These are phyloP conservation scores for Thermophis baileyi DNA, from an alignment of 2,113 vertebrate genomes.

Conservation along the genomic window DNA sequence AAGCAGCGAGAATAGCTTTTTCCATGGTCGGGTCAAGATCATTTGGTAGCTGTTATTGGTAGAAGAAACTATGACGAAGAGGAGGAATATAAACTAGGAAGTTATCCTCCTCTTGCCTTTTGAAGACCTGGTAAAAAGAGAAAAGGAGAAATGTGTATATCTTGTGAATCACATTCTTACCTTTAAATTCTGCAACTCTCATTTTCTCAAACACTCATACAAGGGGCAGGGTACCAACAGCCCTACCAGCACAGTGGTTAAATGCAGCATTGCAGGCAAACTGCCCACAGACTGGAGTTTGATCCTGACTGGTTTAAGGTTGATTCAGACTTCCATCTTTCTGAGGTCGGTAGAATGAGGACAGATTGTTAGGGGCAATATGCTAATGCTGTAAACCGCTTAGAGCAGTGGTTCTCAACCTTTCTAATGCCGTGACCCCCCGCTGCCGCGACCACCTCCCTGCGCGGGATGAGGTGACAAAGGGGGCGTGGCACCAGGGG, in stretches of 20 bases:
- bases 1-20: not conserved
- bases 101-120: not conserved
- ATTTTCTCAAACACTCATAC: not conserved
- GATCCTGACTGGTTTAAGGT: not conserved
- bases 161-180: not conserved
- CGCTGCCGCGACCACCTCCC: too few species aligned
- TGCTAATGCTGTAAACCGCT: too few species aligned
- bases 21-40: not conserved
- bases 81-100: not conserved
- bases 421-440: too few species aligned
- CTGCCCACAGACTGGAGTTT: not conserved
- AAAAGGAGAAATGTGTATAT: not conserved
- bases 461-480: too few species aligned
- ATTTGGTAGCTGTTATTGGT: not conserved
- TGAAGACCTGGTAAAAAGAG: not conserved
- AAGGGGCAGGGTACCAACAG: not conserved
- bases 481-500: too few species aligned
- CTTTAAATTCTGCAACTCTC: not conserved
- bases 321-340: not conserved
- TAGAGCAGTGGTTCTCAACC: too few species aligned
- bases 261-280: not conserved
- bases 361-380: too few species aligned
- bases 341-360: not conserved
- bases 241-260: not conserved
- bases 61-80: not conserved